Evolutionary conservation across 2,888 invertebrate genomes (phyloP).

Genomic region (Dendrolimus houi): DNA sequence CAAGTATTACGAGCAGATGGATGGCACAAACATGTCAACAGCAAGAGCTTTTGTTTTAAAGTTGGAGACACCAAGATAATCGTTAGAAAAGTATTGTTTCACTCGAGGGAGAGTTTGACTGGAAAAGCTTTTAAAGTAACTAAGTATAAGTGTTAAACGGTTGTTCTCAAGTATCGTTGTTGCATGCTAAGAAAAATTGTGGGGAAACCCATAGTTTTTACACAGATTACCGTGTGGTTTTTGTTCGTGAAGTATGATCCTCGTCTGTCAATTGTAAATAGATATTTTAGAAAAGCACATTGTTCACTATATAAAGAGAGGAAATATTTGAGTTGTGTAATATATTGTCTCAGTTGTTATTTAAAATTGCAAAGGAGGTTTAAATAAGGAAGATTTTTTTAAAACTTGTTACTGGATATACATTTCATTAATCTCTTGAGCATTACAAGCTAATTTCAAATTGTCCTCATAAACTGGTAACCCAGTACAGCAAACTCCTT

Average conservation of each 20-base stretch:
- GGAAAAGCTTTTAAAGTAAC: constrained; percentile 34
- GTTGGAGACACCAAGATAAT: constrained; percentile 37
- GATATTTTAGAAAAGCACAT: too few species aligned
- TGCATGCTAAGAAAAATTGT: constrained; percentile 10
- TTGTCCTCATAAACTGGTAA: constrained; percentile 30
- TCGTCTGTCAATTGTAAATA: too few species aligned
- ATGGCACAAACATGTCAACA: constrained; percentile 64
- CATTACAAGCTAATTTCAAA: constrained; percentile 12
- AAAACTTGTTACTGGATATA: background rate
- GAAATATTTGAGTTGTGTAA: too few species aligned
- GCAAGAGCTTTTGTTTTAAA: constrained; percentile 50
- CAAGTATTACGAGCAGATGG: constrained; percentile 49
- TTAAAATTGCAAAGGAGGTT: too few species aligned
- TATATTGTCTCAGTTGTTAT: too few species aligned
- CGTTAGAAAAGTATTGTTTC: constrained; percentile 32
- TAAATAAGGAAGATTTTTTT: too few species aligned
- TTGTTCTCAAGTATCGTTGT: constrained; percentile 25
- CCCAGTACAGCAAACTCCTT: constrained; percentile 42
- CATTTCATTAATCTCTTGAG: constrained; percentile 1
- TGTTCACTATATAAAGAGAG: too few species aligned
- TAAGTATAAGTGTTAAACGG: constrained; percentile 23
- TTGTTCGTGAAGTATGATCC: too few species aligned
- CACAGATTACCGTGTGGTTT: background rate
- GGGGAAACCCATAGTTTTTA: background rate
- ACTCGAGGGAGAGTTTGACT: constrained; percentile 25